phyloP scores from a whole-genome alignment of 92 coral and sea anemone species.

The Phymanthus crucifer region DNA sequence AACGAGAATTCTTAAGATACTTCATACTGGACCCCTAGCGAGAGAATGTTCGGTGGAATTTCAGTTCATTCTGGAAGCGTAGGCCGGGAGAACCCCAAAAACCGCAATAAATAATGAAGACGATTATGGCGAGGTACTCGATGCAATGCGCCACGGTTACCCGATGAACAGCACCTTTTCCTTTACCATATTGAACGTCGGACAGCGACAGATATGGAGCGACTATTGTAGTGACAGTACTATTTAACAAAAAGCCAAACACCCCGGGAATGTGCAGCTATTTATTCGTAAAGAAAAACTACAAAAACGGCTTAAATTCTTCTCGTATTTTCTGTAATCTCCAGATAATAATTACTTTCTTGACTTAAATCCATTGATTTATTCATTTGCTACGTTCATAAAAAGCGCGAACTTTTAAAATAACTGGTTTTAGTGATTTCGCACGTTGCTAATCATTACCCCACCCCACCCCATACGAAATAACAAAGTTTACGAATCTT shows the following conservation, averaged over 20 bases:
- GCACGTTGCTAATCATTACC: too few relatives aligned
- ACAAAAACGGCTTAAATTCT: background rate
- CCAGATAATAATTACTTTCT: too few relatives aligned
- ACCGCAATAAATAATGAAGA: background rate
- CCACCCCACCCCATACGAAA: background rate
- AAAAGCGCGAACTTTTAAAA: too few relatives aligned
- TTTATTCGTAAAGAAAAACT: background rate
- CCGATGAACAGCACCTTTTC: constrained; percentile 5
- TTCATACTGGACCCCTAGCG: background rate
- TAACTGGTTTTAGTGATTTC: too few relatives aligned
- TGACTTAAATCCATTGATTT: too few relatives aligned
- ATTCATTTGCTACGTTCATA: too few relatives aligned
- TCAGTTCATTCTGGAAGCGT: background rate
- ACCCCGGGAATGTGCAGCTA: background rate
- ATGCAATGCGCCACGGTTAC: background rate
- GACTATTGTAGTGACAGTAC: background rate
- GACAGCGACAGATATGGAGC: background rate
- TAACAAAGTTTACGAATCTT: background rate
- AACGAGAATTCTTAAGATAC: background rate
- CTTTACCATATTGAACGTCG: background rate
- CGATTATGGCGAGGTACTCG: background rate
- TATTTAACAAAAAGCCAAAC: background rate
- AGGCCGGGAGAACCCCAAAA: background rate
- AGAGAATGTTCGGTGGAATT: background rate
- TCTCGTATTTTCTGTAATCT: too few relatives aligned